These are phyloP conservation scores for Andrena marginata DNA, from an alignment of 2,888 invertebrate species.

Conservation along the genomic window DNA sequence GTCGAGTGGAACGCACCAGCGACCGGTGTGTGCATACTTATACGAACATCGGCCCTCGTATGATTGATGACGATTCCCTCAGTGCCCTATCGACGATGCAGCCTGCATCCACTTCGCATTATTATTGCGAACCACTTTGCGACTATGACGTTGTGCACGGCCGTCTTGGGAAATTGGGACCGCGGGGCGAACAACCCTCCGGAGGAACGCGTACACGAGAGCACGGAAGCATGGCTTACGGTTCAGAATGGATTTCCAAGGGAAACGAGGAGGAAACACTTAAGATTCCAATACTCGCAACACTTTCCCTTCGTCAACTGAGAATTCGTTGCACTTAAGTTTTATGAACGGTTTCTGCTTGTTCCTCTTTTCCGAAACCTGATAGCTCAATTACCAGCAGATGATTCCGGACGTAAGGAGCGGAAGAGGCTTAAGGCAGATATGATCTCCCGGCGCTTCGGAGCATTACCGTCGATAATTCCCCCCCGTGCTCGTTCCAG, in stretches of 20 bases:
- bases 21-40: constrained; percentile 68
- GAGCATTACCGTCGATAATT: constrained; percentile 30
- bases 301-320: not conserved
- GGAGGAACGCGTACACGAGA: not conserved
- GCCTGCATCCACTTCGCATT: constrained; percentile 61
- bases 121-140: constrained; percentile 62
- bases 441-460: not conserved
- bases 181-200: constrained; percentile 41
- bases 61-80: constrained; percentile 70
- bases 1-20: constrained; percentile 59
- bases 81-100: constrained; percentile 61
- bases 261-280: not conserved
- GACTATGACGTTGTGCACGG: constrained; percentile 34
- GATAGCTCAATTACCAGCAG: too few relatives aligned
- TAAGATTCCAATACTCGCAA: not conserved
- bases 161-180: constrained; percentile 58
- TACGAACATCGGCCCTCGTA: constrained; percentile 66
- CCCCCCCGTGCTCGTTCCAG: constrained; percentile 23
- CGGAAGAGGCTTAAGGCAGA: constrained; percentile 1
- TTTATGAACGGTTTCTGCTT: not conserved
- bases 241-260: constrained; percentile 17
- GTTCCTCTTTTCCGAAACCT: too few relatives aligned
- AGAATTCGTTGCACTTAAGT: not conserved
- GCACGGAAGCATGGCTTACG: not conserved
- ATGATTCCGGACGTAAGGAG: not conserved